A percentile compares a stretch with the other conserved stretches of the same genome.
Conservation (phyloP, 2,113 vertebrate species). For the Marmota flaviventris region DNA sequence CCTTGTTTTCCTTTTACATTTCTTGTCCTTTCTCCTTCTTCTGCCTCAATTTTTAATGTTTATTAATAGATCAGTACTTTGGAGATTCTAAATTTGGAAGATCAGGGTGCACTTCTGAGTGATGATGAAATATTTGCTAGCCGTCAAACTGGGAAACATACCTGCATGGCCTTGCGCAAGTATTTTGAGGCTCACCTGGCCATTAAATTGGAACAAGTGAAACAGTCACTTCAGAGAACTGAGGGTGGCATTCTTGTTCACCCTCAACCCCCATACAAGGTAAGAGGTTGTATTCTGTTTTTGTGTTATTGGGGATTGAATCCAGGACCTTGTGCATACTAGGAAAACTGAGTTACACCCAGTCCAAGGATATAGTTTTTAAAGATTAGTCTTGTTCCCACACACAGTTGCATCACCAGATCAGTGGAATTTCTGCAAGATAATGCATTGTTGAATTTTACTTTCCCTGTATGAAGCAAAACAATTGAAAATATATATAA, state of each 20-base stretch:
- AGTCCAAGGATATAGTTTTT: not conserved
- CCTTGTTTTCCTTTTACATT: slow-evolving; percentile 6
- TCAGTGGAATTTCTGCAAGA: not conserved
- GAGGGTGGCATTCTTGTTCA: slow-evolving; percentile 97
- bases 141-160: slow-evolving; percentile 98
- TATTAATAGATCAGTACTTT: slow-evolving; percentile 95
- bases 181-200: slow-evolving; percentile 99
- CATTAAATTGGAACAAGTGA: slow-evolving; percentile 99
- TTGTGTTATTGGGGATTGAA: not conserved
- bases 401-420: not conserved
- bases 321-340: not conserved
- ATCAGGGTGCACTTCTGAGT: slow-evolving; percentile 96
- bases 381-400: not conserved
- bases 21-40: not conserved
- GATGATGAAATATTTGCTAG: slow-evolving; percentile 99
- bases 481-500: not conserved
- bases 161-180: slow-evolving; percentile 98
- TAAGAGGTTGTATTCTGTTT: slow-evolving; percentile 76
- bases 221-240: slow-evolving; percentile 97
- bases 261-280: slow-evolving; percentile 98
- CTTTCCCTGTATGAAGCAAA: not conserved
- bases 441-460: not conserved
- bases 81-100: slow-evolving; percentile 98
- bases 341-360: not conserved
- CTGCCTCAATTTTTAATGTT: not conserved